A percentile compares a stretch with the other conserved stretches of the same genome.
Conservation (phyloP, 1,140 invertebrate genomes). For the Xylocopa sonorina region DNA sequence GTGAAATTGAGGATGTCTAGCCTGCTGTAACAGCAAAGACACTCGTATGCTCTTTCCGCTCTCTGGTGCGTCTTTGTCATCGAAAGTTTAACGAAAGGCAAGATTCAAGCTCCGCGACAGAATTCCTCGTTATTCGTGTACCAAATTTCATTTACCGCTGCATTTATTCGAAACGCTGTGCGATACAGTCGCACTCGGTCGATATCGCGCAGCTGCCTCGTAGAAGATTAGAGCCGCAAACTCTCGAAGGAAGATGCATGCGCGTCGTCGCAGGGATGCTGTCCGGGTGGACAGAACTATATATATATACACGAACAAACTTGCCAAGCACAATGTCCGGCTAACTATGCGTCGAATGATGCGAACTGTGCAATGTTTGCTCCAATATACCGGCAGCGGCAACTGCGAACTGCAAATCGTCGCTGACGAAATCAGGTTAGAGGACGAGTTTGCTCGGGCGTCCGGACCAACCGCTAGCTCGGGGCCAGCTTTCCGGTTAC, state of each 20-base stretch:
- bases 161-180: too few species aligned
- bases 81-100: conserved; percentile 15
- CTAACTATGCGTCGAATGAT: conserved; percentile 40
- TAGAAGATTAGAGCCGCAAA: conserved; percentile 45
- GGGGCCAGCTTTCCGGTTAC: not conserved
- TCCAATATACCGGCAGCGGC: not conserved
- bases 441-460: conserved; percentile 10
- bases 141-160: too few species aligned
- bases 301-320: conserved; percentile 51
- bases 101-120: not conserved
- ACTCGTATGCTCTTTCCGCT: conserved; percentile 21
- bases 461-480: not conserved
- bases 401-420: conserved; percentile 40
- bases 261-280: not conserved
- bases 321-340: conserved; percentile 42
- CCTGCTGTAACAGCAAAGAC: conserved; percentile 55
- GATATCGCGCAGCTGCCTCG: conserved; percentile 30
- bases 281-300: conserved; percentile 27
- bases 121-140: not conserved
- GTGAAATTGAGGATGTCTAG: conserved; percentile 62
- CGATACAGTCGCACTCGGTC: too few species aligned
- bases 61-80: conserved; percentile 46
- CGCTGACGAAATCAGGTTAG: conserved; percentile 46
- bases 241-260: conserved; percentile 36
- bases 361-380: conserved; percentile 48